These are phyloP conservation scores for Sarcophaga variegata DNA, from an alignment of 2,888 invertebrate genomes.

Conservation along the genomic window DNA sequence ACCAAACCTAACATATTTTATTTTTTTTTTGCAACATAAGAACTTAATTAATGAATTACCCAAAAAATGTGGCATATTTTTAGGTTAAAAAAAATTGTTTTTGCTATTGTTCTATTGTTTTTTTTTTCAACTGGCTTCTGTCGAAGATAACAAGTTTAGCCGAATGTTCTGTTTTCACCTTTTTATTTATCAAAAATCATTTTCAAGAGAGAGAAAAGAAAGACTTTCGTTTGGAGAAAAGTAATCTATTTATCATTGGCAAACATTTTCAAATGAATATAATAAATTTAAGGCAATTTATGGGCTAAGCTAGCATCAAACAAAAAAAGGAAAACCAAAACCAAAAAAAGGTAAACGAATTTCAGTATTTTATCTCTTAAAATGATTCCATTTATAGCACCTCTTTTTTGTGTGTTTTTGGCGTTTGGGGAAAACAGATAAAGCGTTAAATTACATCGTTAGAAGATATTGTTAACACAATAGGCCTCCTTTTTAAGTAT, in stretches of 20 bases:
- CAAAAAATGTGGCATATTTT: background rate
- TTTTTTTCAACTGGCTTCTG: no score
- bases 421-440: slow-evolving; percentile 21
- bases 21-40: no score
- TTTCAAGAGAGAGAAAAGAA: background rate
- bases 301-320: background rate
- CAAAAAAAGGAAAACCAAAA: slow-evolving; percentile 1
- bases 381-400: background rate
- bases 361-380: background rate
- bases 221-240: background rate
- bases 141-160: no score
- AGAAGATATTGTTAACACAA: slow-evolving; percentile 34
- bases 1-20: no score
- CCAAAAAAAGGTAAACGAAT: slow-evolving; percentile 1
- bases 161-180: no score
- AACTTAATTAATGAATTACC: background rate
- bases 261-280: slow-evolving; percentile 7
- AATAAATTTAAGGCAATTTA: slow-evolving; percentile 29
- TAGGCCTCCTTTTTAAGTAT: background rate
- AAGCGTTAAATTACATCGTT: slow-evolving; percentile 59
- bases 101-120: no score
- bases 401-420: background rate
- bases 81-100: background rate
- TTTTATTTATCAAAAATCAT: background rate
- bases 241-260: slow-evolving; percentile 8